Conservation (phyloP, 2,113 vertebrate genomes). For the Catharus fuscescens region DNA sequence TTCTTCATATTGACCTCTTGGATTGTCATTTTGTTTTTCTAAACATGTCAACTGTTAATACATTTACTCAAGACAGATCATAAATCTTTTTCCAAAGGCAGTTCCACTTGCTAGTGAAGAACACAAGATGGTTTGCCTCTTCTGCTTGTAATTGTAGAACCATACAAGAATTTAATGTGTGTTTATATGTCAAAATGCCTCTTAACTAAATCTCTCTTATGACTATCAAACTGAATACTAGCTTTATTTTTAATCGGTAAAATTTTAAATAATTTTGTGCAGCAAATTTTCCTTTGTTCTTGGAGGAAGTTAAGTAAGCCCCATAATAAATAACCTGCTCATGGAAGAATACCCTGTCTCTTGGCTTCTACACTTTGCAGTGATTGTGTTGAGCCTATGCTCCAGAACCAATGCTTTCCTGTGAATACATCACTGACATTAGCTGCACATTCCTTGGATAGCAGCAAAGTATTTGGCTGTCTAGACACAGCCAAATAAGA, state of each 20-base stretch:
- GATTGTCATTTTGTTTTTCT: neutral
- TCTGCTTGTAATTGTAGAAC: neutral
- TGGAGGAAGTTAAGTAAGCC: neutral
- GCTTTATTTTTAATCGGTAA: neutral
- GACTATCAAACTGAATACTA: neutral
- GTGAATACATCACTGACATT: conserved; percentile 55
- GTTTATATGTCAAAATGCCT: neutral
- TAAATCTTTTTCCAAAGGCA: neutral
- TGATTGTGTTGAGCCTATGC: neutral
- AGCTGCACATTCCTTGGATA: conserved; percentile 71
- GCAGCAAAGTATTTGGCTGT: conserved; percentile 55
- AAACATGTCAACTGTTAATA: neutral
- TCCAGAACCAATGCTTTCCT: conserved; percentile 44
- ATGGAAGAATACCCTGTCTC: neutral
- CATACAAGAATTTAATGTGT: neutral
- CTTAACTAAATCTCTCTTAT: neutral
- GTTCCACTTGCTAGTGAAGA: neutral
- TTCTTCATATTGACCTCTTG: neutral
- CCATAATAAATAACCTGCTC: neutral
- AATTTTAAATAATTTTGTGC: neutral
- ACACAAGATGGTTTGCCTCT: neutral
- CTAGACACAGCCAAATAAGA: conserved; percentile 74
- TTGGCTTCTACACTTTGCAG: neutral
- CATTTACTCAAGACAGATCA: neutral
- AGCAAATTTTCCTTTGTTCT: neutral